A percentile compares a stretch with the other conserved stretches of the same genome.
Conservation (phyloP, 2,797 vertebrate species). For the Florisuga fusca region DNA sequence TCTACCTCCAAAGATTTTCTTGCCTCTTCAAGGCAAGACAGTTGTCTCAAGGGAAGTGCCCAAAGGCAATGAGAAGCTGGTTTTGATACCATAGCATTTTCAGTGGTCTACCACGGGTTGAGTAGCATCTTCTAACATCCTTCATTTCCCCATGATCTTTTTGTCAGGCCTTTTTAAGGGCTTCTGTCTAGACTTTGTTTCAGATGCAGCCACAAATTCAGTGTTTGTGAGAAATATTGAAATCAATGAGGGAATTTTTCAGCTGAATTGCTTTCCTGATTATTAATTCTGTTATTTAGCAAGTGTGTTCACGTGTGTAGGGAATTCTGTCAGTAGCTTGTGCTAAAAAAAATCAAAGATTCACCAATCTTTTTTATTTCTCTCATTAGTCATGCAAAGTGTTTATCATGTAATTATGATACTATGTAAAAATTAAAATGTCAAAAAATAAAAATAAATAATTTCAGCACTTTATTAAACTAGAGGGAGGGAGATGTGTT, state of each 20-base stretch:
- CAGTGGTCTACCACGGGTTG: not conserved
- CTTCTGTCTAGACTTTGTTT: not conserved
- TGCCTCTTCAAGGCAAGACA: no score
- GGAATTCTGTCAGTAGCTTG: conserved; percentile 11
- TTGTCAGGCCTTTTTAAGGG: not conserved
- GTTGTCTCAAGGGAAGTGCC: not conserved
- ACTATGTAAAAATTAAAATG: not conserved
- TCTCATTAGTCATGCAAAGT: not conserved
- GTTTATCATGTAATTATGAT: not conserved
- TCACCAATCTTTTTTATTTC: not conserved
- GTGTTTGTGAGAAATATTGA: not conserved
- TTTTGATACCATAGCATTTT: not conserved
- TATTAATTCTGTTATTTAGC: not conserved
- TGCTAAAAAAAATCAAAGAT: conserved; percentile 6
- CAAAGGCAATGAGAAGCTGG: not conserved
- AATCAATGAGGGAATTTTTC: not conserved
- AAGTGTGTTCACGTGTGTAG: not conserved
- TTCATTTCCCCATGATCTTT: not conserved
- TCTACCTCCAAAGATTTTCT: no score
- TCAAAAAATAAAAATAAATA: not conserved
- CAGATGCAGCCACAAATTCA: not conserved
- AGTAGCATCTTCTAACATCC: not conserved
- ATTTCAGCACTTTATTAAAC: not conserved
- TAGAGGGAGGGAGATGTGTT: fast-evolving
- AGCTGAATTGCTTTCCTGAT: not conserved